Base-by-base conservation (phyloP, 2,797 vertebrate species). In the Sebastiscus albofasciatus region DNA sequence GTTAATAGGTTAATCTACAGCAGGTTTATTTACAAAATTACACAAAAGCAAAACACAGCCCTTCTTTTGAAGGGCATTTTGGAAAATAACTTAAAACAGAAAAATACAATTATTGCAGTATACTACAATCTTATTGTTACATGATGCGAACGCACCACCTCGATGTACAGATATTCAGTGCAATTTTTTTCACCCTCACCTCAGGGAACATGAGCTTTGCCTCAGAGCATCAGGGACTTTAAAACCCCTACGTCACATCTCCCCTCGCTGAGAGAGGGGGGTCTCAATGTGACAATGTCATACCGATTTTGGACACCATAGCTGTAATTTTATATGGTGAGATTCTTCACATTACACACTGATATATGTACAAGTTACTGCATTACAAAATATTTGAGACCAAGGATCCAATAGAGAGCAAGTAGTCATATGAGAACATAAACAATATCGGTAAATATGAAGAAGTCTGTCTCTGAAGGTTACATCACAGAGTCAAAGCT, bases 21-120 rank as follows among this genome's bases (percentile, higher is more conserved):
- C 95, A 96, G 95, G 95, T 95, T 93, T 98, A 98, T 98, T 97
- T 98, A 98, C 97, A 99, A 93, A 97, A 96, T 96, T 97, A 96
- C 96, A 96, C 96, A 96, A 94, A 97, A 96, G 89, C 87, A 96
- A 96, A 93, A 92, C 80, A 93, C 89, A 94, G 66, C 87, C 90
- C 95, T 87, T 95, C 94, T 79, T 86, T 62, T 79, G 76, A 92
- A 92, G 92, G 90, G 89, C 84, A 89, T 91, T 87, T 86, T 93
- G 91, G 93, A 94, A 96, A 96, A 96, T 96, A 96, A 96, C 96
- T 97, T 98, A 98, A 97, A 98, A 98, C 85, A 87, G 91, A 94
- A 95, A 96, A 96, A 95, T 93, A 95, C 97, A 97, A 97, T 97
- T 97, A 99, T 98, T 99, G 97, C 97, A 94, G 96, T 97, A 97